phyloP scores from a whole-genome alignment of 1,140 invertebrate species.

The Nebria ingens region DNA sequence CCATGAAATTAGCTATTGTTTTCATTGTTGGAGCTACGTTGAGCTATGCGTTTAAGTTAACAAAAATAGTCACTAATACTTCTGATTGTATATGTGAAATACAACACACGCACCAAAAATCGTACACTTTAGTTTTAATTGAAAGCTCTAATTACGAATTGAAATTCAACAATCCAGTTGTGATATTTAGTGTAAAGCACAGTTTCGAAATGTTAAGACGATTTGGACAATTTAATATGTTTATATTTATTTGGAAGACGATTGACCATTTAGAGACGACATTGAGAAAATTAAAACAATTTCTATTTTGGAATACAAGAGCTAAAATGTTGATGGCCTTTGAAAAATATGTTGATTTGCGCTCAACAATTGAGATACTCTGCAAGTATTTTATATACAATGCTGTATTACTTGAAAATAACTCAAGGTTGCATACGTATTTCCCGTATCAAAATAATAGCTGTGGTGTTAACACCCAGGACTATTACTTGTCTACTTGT shows the following conservation, averaged over 20 bases:
- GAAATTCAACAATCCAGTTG: too few relatives aligned
- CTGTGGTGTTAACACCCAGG: not conserved
- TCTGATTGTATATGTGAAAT: too few relatives aligned
- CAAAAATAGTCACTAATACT: too few relatives aligned
- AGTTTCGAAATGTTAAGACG: too few relatives aligned
- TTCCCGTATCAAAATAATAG: not conserved
- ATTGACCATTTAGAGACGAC: not conserved
- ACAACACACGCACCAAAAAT: too few relatives aligned
- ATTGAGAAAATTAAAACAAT: not conserved
- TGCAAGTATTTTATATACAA: not conserved
- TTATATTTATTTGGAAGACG: not conserved
- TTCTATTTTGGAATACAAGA: not conserved
- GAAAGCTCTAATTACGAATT: too few relatives aligned
- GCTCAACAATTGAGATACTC: not conserved
- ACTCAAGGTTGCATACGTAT: not conserved
- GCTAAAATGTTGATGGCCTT: not conserved
- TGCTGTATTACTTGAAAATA: not conserved
- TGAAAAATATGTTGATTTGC: not conserved
- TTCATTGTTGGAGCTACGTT: too few relatives aligned
- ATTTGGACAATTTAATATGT: not conserved
- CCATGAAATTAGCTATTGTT: too few relatives aligned
- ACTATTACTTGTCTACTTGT: not conserved
- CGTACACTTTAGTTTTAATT: too few relatives aligned
- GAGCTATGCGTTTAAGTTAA: too few relatives aligned
- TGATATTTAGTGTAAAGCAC: too few relatives aligned